Conservation (phyloP, 2,113 vertebrate genomes). For the Crypturellus undulatus region DNA sequence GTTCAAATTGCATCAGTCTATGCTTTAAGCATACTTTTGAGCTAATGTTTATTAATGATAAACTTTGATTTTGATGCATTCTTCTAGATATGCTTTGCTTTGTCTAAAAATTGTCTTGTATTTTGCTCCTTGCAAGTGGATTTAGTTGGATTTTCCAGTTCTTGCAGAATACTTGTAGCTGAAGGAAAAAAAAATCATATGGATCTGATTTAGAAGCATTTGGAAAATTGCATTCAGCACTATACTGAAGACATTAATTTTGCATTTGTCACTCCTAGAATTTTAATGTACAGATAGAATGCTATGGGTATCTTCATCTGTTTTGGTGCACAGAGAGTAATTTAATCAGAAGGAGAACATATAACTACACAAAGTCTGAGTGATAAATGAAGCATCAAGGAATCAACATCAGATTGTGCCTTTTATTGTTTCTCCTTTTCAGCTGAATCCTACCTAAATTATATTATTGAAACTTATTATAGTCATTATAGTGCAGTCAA, state of each 20-base stretch:
- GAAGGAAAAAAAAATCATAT: background rate
- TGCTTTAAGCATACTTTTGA: background rate
- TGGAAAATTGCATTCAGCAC: background rate
- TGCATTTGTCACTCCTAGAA: background rate
- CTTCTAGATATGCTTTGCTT: background rate
- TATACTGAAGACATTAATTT: background rate
- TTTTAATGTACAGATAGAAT: background rate
- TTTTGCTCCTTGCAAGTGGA: background rate
- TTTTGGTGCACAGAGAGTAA: background rate
- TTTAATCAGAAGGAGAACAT: background rate
- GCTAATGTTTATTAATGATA: slow-evolving; percentile 30
- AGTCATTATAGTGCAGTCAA: background rate
- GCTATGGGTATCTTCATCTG: background rate
- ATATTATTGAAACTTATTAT: background rate
- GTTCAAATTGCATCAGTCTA: slow-evolving; percentile 27
- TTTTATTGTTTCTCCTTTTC: background rate
- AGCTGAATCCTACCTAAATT: background rate
- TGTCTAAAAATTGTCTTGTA: slow-evolving; percentile 1
- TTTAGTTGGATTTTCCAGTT: background rate
- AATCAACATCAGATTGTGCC: background rate
- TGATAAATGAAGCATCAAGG: slow-evolving; percentile 1
- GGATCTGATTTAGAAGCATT: background rate
- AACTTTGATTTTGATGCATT: slow-evolving; percentile 1
- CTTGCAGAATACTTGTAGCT: background rate
- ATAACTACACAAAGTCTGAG: background rate